A percentile compares a stretch with the other conserved stretches of the same genome.
Conservation (phyloP, 2,888 invertebrate species). For the Merodon equestris region DNA sequence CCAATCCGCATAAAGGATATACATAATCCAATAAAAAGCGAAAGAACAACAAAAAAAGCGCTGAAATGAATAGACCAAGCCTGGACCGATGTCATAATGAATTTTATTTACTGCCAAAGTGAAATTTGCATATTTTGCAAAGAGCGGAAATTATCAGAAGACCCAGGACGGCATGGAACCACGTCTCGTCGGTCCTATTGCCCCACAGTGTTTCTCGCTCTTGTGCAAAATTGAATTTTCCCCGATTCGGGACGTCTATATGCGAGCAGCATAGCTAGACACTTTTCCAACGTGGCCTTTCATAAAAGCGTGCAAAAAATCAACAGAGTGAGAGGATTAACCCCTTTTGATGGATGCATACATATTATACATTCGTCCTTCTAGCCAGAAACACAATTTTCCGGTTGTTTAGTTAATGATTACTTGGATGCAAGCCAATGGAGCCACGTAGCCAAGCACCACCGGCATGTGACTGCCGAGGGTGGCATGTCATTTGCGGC, state of each 20-base stretch:
- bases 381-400: conserved; percentile 63
- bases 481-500: conserved; percentile 51
- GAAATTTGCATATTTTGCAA: conserved; percentile 64
- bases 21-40: conserved; percentile 57
- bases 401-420: conserved; percentile 68
- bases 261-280: conserved; percentile 35
- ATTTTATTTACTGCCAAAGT: conserved; percentile 67
- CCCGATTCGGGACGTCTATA: conserved; percentile 26
- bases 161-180: too few species aligned
- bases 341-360: conserved; percentile 44
- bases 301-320: too few species aligned
- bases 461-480: conserved; percentile 1
- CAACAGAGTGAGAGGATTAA: conserved; percentile 44
- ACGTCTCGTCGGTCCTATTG: background rate
- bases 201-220: background rate
- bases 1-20: conserved; percentile 37
- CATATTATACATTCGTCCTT: conserved; percentile 46
- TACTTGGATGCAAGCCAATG: conserved; percentile 64
- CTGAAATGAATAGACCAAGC: conserved; percentile 53
- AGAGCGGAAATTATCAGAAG: conserved; percentile 56
- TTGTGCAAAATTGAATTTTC: conserved; percentile 43
- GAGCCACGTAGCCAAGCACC: background rate
- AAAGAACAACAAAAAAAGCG: background rate
- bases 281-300: too few species aligned
- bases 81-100: conserved; percentile 57